Conservation (phyloP, 2,888 invertebrate species). For the Anaspis maculata region DNA sequence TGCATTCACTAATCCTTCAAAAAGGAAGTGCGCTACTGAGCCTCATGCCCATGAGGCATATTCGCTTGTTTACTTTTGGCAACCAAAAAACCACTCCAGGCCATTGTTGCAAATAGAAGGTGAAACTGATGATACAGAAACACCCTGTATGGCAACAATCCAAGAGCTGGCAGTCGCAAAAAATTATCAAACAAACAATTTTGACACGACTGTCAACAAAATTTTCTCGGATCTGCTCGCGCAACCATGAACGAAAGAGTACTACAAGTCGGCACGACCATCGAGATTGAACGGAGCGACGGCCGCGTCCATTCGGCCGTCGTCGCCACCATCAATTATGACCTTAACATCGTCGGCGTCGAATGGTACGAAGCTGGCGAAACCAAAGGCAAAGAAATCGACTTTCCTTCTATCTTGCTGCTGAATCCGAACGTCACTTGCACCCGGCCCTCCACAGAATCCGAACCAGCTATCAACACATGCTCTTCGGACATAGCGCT, state of each 20-base stretch:
- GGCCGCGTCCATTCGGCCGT: slow-evolving; percentile 92
- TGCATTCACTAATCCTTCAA: too few species aligned
- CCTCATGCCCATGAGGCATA: too few species aligned
- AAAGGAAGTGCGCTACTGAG: too few species aligned
- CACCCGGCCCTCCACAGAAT: slow-evolving; percentile 4
- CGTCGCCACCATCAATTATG: slow-evolving; percentile 84
- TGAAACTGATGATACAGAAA: too few species aligned
- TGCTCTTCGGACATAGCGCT: slow-evolving; percentile 12
- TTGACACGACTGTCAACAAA: slow-evolving; percentile 12
- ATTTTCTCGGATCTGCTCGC: too few species aligned
- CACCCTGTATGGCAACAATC: too few species aligned
- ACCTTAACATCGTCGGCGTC: slow-evolving; percentile 85
- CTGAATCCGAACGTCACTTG: slow-evolving; percentile 70
- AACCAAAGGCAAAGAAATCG: slow-evolving; percentile 98
- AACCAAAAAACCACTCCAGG: too few species aligned
- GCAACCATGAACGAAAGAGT: slow-evolving; percentile 8
- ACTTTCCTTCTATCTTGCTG: slow-evolving; percentile 77
- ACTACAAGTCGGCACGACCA: slow-evolving; percentile 55
- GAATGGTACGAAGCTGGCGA: slow-evolving; percentile 99
- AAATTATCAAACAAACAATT: slow-evolving; percentile 3
- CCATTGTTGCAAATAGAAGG: too few species aligned
- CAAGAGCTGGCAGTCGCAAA: too few species aligned
- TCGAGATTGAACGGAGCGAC: slow-evolving; percentile 77
- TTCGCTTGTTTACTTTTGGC: too few species aligned
- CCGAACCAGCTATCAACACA: too few species aligned